Evolutionary conservation across 1,140 invertebrate species (phyloP), one percentile per base, ranked within the genome.

Genomic region (Phthorimaea operculella): DNA sequence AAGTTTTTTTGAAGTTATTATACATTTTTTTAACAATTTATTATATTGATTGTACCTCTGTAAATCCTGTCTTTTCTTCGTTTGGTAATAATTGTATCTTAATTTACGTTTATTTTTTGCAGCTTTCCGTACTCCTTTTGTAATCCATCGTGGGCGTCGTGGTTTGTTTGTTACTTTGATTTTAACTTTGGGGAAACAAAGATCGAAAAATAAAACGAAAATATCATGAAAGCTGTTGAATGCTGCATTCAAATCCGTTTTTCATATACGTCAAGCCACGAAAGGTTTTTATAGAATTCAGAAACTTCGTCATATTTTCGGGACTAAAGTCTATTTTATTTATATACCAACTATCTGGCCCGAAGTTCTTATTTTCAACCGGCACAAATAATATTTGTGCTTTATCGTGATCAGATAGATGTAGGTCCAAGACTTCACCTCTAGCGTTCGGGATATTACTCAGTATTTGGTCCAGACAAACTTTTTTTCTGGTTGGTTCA

Each of bases 401-500:
- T 9, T 58, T 63, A 17, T 63, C 54, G 33, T 63, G 62, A 14
- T 64, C 62, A 12, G 62, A 64, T 33, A 64, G n/a, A 16, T 42
- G 21, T 39, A 58, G 33, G 16, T 44, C 44, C 9, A 55, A 36
- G 10, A 54, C 18, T 54, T 58, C 34, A 17, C 51, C 56, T 33
- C 28, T 44, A 10, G 51, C 53, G 12, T 54, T 17, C 36, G 42
- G n/a, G 14, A 52, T 47, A 21, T 59, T 63, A 50, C 58, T 53
- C 1, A 63, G 39, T 14, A 63, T 57, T 7, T 59, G 55, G 14
- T 62, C 60, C 1, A 63, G 44, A 33, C 60, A 57, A 17, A 14
- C 33, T 12, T 49, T 56, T 51, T 14, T 14, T 1, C 57, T 33
- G 4, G 57, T 63, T 12, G 61, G 51, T 9, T 28, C 48, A 12